phyloP scores from a whole-genome alignment of 2,888 invertebrate genomes.

The Oscheius myriophilus region DNA sequence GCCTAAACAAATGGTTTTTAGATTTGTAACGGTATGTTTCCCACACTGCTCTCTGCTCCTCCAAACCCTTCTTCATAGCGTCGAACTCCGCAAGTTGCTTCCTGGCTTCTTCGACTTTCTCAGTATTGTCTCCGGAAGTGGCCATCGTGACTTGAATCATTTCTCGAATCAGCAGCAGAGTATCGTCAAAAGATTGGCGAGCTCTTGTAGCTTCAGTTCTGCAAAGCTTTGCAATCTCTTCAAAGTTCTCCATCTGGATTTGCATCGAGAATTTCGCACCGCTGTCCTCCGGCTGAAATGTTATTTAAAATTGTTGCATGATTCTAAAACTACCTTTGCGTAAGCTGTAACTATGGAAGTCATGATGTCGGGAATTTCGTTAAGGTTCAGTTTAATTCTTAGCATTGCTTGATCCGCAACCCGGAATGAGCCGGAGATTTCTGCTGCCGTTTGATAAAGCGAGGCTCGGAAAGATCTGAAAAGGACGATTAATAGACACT shows the following conservation, averaged over 20 bases:
- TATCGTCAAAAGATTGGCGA: conserved; percentile 7
- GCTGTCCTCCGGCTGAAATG: conserved; percentile 4
- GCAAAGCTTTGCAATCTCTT: conserved; percentile 5
- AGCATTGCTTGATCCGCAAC: conserved; percentile 12
- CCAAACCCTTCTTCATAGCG: neutral
- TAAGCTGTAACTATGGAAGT: conserved; percentile 13
- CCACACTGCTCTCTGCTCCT: conserved; percentile 7
- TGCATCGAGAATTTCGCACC: neutral
- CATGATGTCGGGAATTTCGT: conserved; percentile 3
- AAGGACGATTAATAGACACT: too few relatives aligned
- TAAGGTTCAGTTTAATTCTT: conserved; percentile 6
- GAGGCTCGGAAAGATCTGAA: conserved; percentile 17
- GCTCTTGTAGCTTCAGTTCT: conserved; percentile 5
- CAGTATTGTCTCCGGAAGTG: conserved; percentile 1
- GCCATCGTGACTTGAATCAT: conserved; percentile 9
- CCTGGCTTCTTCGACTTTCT: neutral
- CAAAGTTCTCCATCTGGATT: neutral
- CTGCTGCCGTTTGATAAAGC: conserved; percentile 3
- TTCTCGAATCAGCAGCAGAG: neutral
- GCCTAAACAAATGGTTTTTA: neutral
- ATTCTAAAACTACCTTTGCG: neutral
- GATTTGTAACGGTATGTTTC: neutral
- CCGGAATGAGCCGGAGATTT: conserved; percentile 7
- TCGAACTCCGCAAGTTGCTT: neutral
- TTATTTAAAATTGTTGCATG: neutral